phyloP scores from a whole-genome alignment of 2,113 vertebrate genomes.

The Myotis lucifugus region DNA sequence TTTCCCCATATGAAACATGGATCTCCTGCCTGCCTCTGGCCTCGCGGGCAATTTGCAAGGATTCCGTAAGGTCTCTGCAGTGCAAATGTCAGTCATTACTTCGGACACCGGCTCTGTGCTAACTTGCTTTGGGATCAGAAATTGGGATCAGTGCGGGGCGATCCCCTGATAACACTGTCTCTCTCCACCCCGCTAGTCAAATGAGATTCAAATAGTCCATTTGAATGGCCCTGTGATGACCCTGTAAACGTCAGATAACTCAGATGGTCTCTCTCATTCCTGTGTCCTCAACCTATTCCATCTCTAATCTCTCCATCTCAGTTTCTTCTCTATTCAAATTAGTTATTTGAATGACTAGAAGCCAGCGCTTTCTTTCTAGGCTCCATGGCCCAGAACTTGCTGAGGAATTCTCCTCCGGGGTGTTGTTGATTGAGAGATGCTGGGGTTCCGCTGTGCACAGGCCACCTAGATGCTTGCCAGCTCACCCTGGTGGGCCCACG shows the following conservation, averaged over 20 bases:
- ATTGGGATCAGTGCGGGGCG: not conserved
- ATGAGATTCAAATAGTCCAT: not conserved
- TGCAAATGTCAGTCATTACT: not conserved
- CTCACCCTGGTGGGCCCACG: not conserved
- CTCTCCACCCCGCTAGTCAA: not conserved
- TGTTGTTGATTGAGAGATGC: not conserved
- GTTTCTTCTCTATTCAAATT: constrained; percentile 13
- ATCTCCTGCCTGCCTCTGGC: not conserved
- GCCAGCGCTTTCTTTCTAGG: not conserved
- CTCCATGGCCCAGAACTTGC: not conserved
- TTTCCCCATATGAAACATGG: not conserved
- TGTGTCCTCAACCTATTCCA: not conserved
- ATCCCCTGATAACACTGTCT: not conserved
- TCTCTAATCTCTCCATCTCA: not conserved
- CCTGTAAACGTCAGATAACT: not conserved
- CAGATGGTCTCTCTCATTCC: too few species aligned
- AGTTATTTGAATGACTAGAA: not conserved
- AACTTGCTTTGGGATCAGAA: not conserved
- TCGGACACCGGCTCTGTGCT: not conserved
- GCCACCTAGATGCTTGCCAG: not conserved
- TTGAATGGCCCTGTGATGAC: not conserved
- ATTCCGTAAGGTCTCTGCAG: not conserved
- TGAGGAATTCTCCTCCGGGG: not conserved
- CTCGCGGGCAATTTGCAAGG: not conserved
- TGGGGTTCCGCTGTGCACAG: fast-evolving